Evolutionary conservation across 2,113 vertebrate genomes (phyloP), one percentile per base, ranked within the genome.

Genomic region (Heliornis fulica): DNA sequence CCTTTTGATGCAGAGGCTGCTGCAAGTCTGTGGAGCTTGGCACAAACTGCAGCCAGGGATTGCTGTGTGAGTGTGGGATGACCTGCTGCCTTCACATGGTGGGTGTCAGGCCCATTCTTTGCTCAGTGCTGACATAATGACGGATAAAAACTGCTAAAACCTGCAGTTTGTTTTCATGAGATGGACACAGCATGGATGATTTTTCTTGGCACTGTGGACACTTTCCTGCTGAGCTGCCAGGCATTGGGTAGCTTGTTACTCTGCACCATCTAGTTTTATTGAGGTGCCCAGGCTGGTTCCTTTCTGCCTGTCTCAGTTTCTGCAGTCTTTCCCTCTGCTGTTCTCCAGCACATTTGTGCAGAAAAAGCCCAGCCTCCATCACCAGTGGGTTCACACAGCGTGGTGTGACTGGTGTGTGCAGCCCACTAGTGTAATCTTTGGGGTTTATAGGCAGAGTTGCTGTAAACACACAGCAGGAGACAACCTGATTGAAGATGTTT

Each of bases 21-120:
- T 45, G 21, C 32, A 59, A 59, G 25, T 60, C 43, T 9, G 1
- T 23, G 22, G 64, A 54, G 23, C 6, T 19, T 34, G 11, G 5
- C 32, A 79, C 0, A 0, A 19, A 9, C 28, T 22, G 10, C 34
- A 64, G 74, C 53, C 4, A 1, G 2, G 34, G 43, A 5, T 50
- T 50, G 23, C 61, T 34, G 12, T 17, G 53, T 41, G 38, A 23
- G 19, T 0, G 1, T 8, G 20, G 0, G 7, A 4, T 59, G 26
- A 5, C 40, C 19, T 65, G 11, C 72, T 89, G 59, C 53, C 65
- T 81, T 38, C 23, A 18, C 17, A 6, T 13, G 70, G 34, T n/a
- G 71, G 40, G 26, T 31, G 32, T 15, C 20, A 40, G 69, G 29
- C n/a, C 56, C 28, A 22, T 21, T 6, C 43, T 74, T 8, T 31